Evolutionary conservation across 1,140 invertebrate genomes (phyloP).

Genomic region (Gonioctena quinquepunctata): DNA sequence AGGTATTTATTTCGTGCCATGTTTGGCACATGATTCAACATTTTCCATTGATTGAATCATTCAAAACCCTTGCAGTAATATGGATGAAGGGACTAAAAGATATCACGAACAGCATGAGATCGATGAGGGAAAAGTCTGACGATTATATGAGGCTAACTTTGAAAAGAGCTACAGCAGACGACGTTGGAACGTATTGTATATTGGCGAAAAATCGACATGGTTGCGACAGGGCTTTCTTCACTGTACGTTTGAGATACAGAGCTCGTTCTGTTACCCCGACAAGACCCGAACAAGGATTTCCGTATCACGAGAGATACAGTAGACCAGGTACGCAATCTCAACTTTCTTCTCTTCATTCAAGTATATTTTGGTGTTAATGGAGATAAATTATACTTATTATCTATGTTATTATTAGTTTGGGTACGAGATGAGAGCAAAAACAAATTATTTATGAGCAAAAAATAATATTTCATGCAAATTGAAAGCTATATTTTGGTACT

Average conservation of each 20-base stretch:
- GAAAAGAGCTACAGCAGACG: conserved; percentile 80
- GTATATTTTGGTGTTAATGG: too few species aligned
- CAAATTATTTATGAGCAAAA: too few species aligned
- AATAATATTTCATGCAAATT: too few species aligned
- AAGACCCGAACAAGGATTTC: conserved; percentile 55
- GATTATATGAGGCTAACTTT: conserved; percentile 86
- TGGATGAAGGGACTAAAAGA: conserved; percentile 86
- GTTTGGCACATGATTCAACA: too few species aligned
- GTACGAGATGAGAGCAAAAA: too few species aligned
- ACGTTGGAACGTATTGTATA: conserved; percentile 94
- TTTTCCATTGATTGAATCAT: too few species aligned
- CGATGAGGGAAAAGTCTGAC: conserved; percentile 79
- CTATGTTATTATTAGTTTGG: too few species aligned
- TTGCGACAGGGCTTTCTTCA: conserved; percentile 81
- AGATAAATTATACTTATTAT: too few species aligned
- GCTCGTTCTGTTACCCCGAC: conserved; percentile 69
- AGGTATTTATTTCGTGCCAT: too few species aligned
- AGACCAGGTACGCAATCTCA: not conserved
- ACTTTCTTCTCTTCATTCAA: too few species aligned
- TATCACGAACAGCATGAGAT: conserved; percentile 75
- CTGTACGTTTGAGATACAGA: conserved; percentile 71
- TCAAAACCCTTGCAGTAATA: conserved; percentile 74
- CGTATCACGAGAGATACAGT: conserved; percentile 57
- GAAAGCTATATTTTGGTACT: too few species aligned
- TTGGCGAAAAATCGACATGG: conserved; percentile 90